Base-by-base conservation (phyloP, 2,113 vertebrate genomes). In the Saccopteryx leptura region DNA sequence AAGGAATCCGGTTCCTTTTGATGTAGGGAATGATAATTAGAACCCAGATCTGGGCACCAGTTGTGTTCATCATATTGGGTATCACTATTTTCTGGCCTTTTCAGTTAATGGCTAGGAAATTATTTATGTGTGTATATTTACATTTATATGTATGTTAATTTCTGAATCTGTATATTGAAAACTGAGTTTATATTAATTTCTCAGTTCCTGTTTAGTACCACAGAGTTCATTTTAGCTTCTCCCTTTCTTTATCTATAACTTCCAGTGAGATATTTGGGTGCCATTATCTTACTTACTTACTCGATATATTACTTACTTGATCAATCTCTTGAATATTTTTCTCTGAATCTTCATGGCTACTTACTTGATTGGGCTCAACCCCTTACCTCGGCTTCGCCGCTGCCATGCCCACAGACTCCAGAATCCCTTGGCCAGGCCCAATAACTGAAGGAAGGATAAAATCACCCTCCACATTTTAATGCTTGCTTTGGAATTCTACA, bases 241-340 rank as follows among this genome's bases (percentile, higher is more conserved):
- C 28, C 26, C 7, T 88, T 33, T 83, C 63, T 88, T 7, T 79
- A 26, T 91, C 69, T 82, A 12, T 84, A 65, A 71, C 33, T 91
- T 94, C 1, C 3, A 78, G 4, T 63, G 46, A 91, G 39, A 87
- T 87, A 87, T 46, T 24, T 65, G 50, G 75, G 58, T 81, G 1
- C 21, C 18, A 0, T 75, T 78, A 24, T 88, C 69, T 63, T 39
- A 39, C 39, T 39, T 39, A 39, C 39, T 39, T 39, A 39, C 39
- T 63, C 21, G 80, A 3, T 46, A 21, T 90, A 31, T 33, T 48
- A n/a, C 26, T 48, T 93, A 31, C 19, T 6, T 83, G 68, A 28
- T 61, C 9, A 68, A 10, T 87, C 11, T 56, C 23, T 66, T 71
- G 28, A 63, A 3, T 56, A 15, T 48, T 28, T 66, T 24, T 80